A percentile compares a stretch with the other conserved stretches of the same genome.
Evolutionary conservation across 2,888 invertebrate genomes (phyloP).

Genomic region (Lithosia quadra): DNA sequence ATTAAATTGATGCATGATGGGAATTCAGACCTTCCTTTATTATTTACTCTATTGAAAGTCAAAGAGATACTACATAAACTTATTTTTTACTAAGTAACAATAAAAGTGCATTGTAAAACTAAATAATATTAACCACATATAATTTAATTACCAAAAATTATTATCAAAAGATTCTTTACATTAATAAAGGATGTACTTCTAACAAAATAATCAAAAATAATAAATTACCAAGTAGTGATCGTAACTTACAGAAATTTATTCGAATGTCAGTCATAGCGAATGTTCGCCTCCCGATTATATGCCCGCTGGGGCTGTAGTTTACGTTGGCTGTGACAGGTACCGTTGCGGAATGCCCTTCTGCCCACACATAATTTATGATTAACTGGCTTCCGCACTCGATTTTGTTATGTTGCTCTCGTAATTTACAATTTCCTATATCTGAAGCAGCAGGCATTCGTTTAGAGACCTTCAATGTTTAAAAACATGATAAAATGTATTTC

Average conservation of each 20-base stretch:
- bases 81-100: too few relatives aligned
- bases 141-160: background rate
- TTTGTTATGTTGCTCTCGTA: background rate
- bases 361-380: slow-evolving; percentile 39
- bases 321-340: slow-evolving; percentile 45
- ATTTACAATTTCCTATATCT: background rate
- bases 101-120: background rate
- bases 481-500: background rate
- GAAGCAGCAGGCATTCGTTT: background rate
- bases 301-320: slow-evolving; percentile 41
- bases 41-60: too few relatives aligned
- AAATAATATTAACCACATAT: background rate
- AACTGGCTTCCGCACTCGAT: slow-evolving; percentile 8
- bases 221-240: slow-evolving; percentile 13
- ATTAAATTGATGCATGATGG: too few relatives aligned
- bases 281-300: slow-evolving; percentile 38
- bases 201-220: background rate
- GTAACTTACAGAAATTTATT: slow-evolving; percentile 42
- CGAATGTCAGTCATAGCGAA: slow-evolving; percentile 39
- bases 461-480: background rate
- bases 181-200: background rate
- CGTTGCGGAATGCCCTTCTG: slow-evolving; percentile 36
- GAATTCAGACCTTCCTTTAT: too few relatives aligned
- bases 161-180: background rate
- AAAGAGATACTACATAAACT: too few relatives aligned